phyloP scores from a whole-genome alignment of 30 jellyfish, hydroid and myxozoan species.

The Aurelia coerulea region DNA sequence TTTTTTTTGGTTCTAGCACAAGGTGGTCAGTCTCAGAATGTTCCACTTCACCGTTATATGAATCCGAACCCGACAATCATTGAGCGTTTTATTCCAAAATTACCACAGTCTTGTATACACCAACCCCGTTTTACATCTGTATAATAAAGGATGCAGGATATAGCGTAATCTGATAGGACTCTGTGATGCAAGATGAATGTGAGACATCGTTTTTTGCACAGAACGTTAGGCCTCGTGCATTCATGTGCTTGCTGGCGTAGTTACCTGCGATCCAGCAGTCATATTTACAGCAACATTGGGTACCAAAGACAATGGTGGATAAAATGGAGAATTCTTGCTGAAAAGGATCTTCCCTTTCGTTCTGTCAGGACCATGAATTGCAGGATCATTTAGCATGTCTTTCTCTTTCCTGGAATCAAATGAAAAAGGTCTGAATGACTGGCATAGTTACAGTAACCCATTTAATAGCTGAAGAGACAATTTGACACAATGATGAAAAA shows the following conservation, averaged over 20 bases:
- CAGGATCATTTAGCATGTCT: constrained; percentile 19
- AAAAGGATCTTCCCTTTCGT: constrained; percentile 83
- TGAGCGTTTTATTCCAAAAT: not conserved
- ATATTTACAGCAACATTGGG: constrained; percentile 64
- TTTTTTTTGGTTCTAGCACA: too few relatives aligned
- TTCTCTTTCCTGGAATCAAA: constrained; percentile 27
- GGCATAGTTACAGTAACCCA: too few relatives aligned
- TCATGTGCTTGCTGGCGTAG: constrained; percentile 47
- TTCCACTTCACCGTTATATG: too few relatives aligned
- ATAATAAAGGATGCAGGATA: constrained; percentile 30
- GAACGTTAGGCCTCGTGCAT: not conserved
- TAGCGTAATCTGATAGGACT: constrained; percentile 33
- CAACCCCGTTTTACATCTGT: constrained; percentile 13
- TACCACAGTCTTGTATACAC: not conserved
- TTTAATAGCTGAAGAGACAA: too few relatives aligned
- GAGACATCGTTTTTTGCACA: constrained; percentile 52
- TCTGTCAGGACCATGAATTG: constrained; percentile 82
- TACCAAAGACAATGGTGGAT: constrained; percentile 65
- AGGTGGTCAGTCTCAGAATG: too few relatives aligned
- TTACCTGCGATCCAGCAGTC: constrained; percentile 40
- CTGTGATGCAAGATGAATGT: constrained; percentile 47
- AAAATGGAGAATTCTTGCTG: constrained; percentile 91
- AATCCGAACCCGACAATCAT: not conserved
- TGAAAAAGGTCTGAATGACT: too few relatives aligned
- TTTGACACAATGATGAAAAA: too few relatives aligned